phyloP scores from a whole-genome alignment of 2,888 invertebrate genomes.

The Drosophila conformis region DNA sequence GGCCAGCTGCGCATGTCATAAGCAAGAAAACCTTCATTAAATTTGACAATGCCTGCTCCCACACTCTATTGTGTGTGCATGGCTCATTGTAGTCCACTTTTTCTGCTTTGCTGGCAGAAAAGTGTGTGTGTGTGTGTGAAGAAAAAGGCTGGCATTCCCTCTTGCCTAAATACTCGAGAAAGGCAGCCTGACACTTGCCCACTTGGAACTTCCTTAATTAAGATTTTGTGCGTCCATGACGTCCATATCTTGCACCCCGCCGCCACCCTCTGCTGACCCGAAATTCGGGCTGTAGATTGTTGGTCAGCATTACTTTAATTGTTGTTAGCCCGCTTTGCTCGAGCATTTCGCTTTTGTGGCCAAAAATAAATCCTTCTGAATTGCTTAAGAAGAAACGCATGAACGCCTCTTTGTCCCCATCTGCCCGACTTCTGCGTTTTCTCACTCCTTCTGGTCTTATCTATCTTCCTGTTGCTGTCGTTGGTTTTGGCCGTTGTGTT shows the following conservation, averaged over 20 bases:
- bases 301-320: constrained; percentile 81
- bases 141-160: constrained; percentile 41
- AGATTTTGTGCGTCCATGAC: constrained; percentile 73
- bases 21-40: constrained; percentile 80
- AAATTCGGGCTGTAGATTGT: constrained; percentile 49
- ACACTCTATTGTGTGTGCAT: constrained; percentile 17
- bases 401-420: constrained; percentile 63
- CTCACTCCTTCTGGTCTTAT: constrained; percentile 36
- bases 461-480: constrained; percentile 61
- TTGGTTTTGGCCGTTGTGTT: constrained; percentile 63
- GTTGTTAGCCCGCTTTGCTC: constrained; percentile 71
- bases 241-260: not conserved
- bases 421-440: not conserved
- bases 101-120: constrained; percentile 62
- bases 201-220: constrained; percentile 81
- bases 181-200: constrained; percentile 56
- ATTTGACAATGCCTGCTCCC: constrained; percentile 69
- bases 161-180: constrained; percentile 3
- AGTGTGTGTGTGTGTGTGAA: constrained; percentile 17
- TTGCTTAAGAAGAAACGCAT: constrained; percentile 73
- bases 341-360: constrained; percentile 72
- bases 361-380: constrained; percentile 78
- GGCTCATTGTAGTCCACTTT: constrained; percentile 64
- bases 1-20: constrained; percentile 69
- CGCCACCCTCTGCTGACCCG: constrained; percentile 50